A percentile compares a stretch with the other conserved stretches of the same genome.
Conservation (phyloP, 2,888 invertebrate species). For the Agrenia bidenticulata region DNA sequence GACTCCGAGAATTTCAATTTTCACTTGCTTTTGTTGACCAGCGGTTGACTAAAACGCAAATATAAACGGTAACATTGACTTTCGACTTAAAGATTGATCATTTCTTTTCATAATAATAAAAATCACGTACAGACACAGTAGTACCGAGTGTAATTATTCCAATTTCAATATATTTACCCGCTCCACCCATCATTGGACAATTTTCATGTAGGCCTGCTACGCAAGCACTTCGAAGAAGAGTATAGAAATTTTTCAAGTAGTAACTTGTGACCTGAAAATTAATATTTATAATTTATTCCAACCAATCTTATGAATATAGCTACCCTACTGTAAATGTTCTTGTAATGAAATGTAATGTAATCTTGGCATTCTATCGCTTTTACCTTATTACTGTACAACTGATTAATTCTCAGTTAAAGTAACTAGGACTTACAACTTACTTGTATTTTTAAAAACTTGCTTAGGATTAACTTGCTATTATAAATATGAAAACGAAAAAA, state of each 20-base stretch:
- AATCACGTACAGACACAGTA: constrained; percentile 57
- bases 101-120: neutral
- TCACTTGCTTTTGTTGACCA: constrained; percentile 63
- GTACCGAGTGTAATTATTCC: constrained; percentile 87
- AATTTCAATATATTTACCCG: constrained; percentile 69
- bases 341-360: no score
- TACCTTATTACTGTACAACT: no score
- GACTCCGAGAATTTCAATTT: constrained; percentile 83
- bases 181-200: constrained; percentile 71
- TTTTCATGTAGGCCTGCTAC: constrained; percentile 78
- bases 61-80: no score
- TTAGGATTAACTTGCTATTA: no score
- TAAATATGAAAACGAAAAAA: no score
- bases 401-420: no score
- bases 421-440: no score
- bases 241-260: constrained; percentile 68
- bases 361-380: no score
- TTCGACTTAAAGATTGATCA: neutral
- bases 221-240: constrained; percentile 73
- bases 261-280: constrained; percentile 63
- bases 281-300: no score
- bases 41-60: constrained; percentile 25
- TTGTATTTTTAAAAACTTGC: no score
- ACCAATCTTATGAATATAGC: no score
- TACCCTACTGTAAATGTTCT: neutral